Conservation (phyloP, 2,797 vertebrate genomes). For the Cottoperca gobio region DNA sequence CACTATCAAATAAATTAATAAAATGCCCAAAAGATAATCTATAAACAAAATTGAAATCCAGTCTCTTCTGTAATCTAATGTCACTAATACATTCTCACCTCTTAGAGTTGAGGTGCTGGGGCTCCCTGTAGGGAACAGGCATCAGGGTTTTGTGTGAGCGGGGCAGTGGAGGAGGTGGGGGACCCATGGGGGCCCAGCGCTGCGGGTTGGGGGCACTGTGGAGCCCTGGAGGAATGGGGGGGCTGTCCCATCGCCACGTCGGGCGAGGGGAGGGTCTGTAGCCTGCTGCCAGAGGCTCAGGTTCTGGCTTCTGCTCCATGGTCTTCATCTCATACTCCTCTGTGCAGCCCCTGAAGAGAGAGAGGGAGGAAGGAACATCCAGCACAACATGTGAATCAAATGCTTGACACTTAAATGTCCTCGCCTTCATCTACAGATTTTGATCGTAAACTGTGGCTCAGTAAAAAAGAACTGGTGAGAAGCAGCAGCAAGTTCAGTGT, state of each 20-base stretch:
- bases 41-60: too few relatives aligned
- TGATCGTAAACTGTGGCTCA: slow-evolving; percentile 10
- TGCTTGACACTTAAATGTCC: not conserved
- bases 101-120: slow-evolving; percentile 87
- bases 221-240: slow-evolving; percentile 79
- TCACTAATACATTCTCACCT: slow-evolving; percentile 78
- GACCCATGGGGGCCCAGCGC: slow-evolving; percentile 84
- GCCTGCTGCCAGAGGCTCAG: slow-evolving; percentile 83
- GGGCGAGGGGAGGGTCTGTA: slow-evolving; percentile 87
- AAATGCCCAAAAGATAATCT: too few relatives aligned
- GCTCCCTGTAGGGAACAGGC: slow-evolving; percentile 88
- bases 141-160: slow-evolving; percentile 84
- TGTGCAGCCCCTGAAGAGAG: slow-evolving; percentile 89
- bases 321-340: slow-evolving; percentile 92
- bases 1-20: too few relatives aligned
- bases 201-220: slow-evolving; percentile 83
- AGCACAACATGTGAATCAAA: slow-evolving; percentile 11
- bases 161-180: slow-evolving; percentile 81
- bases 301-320: slow-evolving; percentile 88
- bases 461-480: slow-evolving; percentile 4
- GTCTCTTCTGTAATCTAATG: not conserved
- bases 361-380: slow-evolving; percentile 12
- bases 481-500: slow-evolving; percentile 16
- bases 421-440: not conserved
- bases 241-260: slow-evolving; percentile 91